Percentiles rank a stretch among this genome's conserved stretches.
These are phyloP conservation scores for Odobenus rosmarus DNA, from an alignment of 2,113 vertebrate species.

Conservation along the genomic window DNA sequence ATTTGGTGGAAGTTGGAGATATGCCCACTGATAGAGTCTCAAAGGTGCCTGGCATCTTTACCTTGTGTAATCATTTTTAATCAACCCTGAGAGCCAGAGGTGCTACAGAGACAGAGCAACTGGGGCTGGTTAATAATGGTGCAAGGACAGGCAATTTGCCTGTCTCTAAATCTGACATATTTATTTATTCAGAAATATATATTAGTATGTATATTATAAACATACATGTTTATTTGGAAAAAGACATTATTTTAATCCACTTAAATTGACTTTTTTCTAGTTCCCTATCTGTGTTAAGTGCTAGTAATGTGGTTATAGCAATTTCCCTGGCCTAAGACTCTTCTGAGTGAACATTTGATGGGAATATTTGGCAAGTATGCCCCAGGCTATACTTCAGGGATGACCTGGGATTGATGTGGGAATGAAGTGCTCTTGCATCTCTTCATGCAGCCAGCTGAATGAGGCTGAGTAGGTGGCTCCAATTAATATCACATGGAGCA, in stretches of 20 bases:
- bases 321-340: not conserved
- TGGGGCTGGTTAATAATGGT: not conserved
- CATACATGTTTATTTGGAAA: not conserved
- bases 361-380: not conserved
- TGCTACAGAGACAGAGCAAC: not conserved
- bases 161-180: not conserved
- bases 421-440: not conserved
- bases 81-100: not conserved
- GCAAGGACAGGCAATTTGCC: not conserved
- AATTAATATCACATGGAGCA: not conserved
- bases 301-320: not conserved
- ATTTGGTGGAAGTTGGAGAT: not conserved
- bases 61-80: not conserved
- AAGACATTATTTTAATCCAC: not conserved
- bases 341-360: not conserved
- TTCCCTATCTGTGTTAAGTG: not conserved
- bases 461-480: not conserved
- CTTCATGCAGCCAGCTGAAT: not conserved
- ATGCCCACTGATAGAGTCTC: not conserved
- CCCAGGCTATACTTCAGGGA: not conserved
- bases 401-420: not conserved
- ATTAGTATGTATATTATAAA: not conserved
- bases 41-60: not conserved
- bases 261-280: not conserved
- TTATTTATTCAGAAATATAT: slow-evolving; percentile 9